Conservation (phyloP, 2,113 vertebrate species). For the Tachycineta bicolor region DNA sequence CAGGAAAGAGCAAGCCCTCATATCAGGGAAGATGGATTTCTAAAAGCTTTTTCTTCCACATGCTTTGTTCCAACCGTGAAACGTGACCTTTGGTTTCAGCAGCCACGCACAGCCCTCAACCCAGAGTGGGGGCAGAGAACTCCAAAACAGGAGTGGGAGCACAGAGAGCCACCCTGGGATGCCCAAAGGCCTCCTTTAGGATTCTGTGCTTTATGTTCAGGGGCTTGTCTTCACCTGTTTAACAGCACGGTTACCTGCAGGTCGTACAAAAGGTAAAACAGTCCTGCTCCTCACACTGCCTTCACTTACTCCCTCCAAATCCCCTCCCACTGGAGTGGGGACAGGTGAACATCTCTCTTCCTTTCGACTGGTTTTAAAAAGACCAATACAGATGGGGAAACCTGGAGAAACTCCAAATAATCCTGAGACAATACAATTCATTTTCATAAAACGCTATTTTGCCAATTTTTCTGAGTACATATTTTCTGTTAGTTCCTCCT, state of each 20-base stretch:
- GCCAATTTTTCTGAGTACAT: accelerated
- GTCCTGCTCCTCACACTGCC: neutral
- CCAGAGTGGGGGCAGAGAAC: neutral
- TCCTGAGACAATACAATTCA: neutral
- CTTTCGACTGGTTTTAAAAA: neutral
- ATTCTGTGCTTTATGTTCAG: neutral
- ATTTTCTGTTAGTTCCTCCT: neutral
- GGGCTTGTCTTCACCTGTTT: neutral
- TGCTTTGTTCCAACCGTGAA: neutral
- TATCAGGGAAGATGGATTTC: neutral
- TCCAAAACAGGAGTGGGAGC: neutral
- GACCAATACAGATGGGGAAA: neutral
- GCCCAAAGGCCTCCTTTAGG: neutral
- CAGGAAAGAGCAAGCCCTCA: neutral
- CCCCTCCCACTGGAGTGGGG: neutral
- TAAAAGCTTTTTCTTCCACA: neutral
- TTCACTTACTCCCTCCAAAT: neutral
- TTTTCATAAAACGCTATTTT: neutral
- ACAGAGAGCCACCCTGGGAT: neutral
- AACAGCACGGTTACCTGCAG: neutral
- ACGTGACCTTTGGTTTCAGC: neutral
- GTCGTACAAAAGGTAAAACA: neutral
- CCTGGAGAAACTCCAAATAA: neutral
- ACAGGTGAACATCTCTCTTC: neutral
- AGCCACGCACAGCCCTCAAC: neutral